These are phyloP conservation scores for Orius insidiosus DNA, from an alignment of 1,140 invertebrate species.

Conservation along the genomic window DNA sequence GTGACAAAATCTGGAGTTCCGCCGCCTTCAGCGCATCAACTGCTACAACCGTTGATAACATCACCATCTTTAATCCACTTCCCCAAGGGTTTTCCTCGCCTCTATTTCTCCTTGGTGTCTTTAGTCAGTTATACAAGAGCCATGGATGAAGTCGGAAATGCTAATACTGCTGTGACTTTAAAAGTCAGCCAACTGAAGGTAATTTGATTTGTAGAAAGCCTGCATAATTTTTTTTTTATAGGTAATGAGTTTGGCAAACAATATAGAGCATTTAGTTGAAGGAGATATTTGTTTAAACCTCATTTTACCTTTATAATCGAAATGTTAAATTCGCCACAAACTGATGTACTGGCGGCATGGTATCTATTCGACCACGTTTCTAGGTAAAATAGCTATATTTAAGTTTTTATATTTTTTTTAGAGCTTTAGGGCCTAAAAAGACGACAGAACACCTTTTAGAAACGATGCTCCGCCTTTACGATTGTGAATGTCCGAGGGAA, in stretches of 20 bases:
- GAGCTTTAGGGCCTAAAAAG: conserved; percentile 50
- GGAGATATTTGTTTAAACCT: conserved; percentile 31
- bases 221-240: conserved; percentile 12
- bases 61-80: conserved; percentile 31
- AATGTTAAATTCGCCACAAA: conserved; percentile 58
- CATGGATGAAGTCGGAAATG: neutral
- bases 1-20: conserved; percentile 39
- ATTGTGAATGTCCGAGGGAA: conserved; percentile 30
- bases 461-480: conserved; percentile 62
- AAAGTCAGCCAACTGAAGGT: conserved; percentile 3
- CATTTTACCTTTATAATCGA: conserved; percentile 62
- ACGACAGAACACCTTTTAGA: conserved; percentile 51
- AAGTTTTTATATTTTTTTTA: no score
- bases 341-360: conserved; percentile 73
- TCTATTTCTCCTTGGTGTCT: neutral
- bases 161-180: neutral
- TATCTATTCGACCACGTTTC: conserved; percentile 72
- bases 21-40: conserved; percentile 51
- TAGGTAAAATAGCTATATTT: no score
- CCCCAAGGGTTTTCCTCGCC: neutral
- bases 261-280: conserved; percentile 17
- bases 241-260: conserved; percentile 15
- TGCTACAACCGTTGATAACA: conserved; percentile 61
- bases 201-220: neutral
- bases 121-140: neutral